Percentiles rank a stretch among this genome's conserved stretches.
Conservation (phyloP, 2,797 vertebrate genomes). For the Xyrichtys novacula region DNA sequence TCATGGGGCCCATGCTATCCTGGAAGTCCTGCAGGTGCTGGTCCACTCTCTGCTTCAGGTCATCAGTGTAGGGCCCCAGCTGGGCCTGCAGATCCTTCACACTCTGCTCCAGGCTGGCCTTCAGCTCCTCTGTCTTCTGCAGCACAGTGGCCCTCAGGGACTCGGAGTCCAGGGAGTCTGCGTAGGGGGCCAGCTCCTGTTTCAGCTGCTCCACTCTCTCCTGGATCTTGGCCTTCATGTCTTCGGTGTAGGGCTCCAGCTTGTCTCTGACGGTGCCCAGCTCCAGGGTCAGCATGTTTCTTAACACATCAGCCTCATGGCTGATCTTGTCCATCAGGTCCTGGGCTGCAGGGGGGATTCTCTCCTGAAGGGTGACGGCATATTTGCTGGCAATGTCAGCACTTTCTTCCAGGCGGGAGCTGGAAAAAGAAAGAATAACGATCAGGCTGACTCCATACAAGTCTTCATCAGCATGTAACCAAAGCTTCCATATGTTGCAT, state of each 20-base stretch:
- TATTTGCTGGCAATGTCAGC: slow-evolving; percentile 78
- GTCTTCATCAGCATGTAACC: neutral
- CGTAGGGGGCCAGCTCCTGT: slow-evolving; percentile 76
- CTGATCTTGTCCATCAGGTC: slow-evolving; percentile 79
- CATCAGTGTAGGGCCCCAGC: slow-evolving; percentile 82
- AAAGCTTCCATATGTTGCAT: neutral
- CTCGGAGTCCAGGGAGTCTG: slow-evolving; percentile 80
- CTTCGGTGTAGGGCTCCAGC: slow-evolving; percentile 80
- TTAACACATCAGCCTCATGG: slow-evolving; percentile 78
- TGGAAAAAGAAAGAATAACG: slow-evolving; percentile 27
- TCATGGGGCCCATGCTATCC: slow-evolving; percentile 74
- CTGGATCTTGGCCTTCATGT: slow-evolving; percentile 80
- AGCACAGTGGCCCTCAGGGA: slow-evolving; percentile 75
- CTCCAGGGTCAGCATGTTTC: slow-evolving; percentile 72
- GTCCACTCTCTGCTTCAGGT: slow-evolving; percentile 82
- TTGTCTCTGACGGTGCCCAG: slow-evolving; percentile 64
- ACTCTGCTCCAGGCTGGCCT: slow-evolving; percentile 76
- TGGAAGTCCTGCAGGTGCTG: slow-evolving; percentile 81
- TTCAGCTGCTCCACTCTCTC: slow-evolving; percentile 82
- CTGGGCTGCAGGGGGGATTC: slow-evolving; percentile 75
- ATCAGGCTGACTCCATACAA: neutral
- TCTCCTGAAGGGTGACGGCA: slow-evolving; percentile 73
- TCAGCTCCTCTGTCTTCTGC: slow-evolving; percentile 84
- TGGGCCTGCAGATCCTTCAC: slow-evolving; percentile 82
- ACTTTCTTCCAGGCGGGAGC: slow-evolving; percentile 78